phyloP scores from a whole-genome alignment of 2,888 invertebrate genomes.

The Tolmerus cingulatus region DNA sequence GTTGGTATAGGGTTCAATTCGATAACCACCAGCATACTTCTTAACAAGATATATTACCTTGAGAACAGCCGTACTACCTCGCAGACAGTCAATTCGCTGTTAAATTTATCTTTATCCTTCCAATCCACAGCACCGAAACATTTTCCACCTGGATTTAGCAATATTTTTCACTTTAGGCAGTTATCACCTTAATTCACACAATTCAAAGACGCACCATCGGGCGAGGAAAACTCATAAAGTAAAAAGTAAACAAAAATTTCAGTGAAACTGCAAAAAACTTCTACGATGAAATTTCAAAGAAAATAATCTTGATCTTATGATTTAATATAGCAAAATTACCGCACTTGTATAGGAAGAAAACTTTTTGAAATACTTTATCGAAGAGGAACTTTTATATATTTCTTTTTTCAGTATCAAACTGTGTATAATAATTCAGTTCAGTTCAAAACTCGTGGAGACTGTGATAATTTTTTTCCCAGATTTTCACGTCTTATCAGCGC shows the following conservation, averaged over 20 bases:
- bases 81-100: neutral
- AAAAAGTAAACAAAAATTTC: neutral
- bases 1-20: neutral
- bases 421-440: neutral
- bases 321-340: neutral
- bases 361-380: neutral
- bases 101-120: neutral
- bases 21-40: neutral
- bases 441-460: neutral
- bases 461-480: neutral
- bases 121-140: neutral
- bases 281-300: neutral
- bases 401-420: neutral
- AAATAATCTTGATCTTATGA: neutral
- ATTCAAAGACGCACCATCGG: neutral
- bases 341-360: neutral
- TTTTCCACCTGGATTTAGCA: neutral
- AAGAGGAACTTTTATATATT: neutral
- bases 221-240: neutral
- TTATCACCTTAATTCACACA: neutral
- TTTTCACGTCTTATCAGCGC: constrained; percentile 27
- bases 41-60: neutral
- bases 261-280: neutral
- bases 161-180: neutral
- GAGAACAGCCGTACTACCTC: neutral